Evolutionary conservation across 2,113 vertebrate species (phyloP), one percentile per base, ranked within the genome.

Genomic region (Oncorhynchus nerka): DNA sequence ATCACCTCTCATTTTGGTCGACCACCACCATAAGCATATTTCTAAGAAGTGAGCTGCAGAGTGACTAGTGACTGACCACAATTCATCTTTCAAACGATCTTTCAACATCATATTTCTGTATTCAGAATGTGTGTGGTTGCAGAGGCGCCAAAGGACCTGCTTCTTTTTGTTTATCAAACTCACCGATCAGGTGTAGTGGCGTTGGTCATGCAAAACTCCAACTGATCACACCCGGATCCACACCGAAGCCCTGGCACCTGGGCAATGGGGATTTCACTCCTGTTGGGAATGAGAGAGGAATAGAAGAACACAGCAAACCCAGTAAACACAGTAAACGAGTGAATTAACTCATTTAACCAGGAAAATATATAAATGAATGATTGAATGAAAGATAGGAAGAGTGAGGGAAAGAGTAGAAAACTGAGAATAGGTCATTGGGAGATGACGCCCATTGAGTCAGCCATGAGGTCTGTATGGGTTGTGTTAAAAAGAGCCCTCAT

Each of bases 121-220:
- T 45, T 45, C 39, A 45, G 39, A 45, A 2, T 3, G 39, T 45
- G 39, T 45, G 39, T 45, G 39, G 61, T 70, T 55, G 73, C 22
- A 15, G 16, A 67, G 87, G 75, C 79, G 72, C 81, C 75, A 0
- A 13, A 1, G 71, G n/a, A 79, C 81, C 73, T 84, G 84, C 74
- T 51, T 62, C 77, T 72, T 67, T 72, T 74, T 78, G 71, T 79
- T 87, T 79, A 87, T 89, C 83, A 81, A 75, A 30, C 71, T 65
- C 51, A 15, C 79, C 78, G 75, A 81, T 87, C 82, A 72, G 81
- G 12, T 49, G 34, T 71, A 51, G 71, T 51, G 1, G 65, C 57
- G 75, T 64, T 22, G 66, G 51, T 79, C 48, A 78, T 72, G 79
- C 84, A 79, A 87, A 86, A 76, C 64, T 62, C 80, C 66, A 72